Evolutionary conservation across 2,797 vertebrate genomes (phyloP).

Genomic region (Bucorvus abyssinicus): DNA sequence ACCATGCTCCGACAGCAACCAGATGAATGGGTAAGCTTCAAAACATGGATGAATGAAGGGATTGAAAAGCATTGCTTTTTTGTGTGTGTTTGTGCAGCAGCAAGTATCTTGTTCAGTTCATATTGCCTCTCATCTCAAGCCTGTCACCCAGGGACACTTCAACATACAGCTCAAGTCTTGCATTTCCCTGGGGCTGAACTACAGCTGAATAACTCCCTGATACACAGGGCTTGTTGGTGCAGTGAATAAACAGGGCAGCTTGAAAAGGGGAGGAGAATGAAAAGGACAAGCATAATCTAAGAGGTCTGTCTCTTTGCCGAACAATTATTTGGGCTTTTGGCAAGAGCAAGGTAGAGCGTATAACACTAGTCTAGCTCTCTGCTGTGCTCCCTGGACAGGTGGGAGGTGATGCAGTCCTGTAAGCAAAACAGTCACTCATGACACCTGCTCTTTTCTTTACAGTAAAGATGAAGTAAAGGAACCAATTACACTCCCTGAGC

Average conservation of each 20-base stretch:
- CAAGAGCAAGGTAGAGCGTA: fast-evolving
- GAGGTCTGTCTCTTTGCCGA: not conserved
- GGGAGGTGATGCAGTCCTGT: not conserved
- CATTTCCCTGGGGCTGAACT: not conserved
- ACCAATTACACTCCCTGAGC: slow-evolving; percentile 75
- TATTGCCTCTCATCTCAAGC: not conserved
- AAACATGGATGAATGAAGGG: not conserved
- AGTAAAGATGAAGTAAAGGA: slow-evolving; percentile 69
- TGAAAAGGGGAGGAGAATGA: not conserved
- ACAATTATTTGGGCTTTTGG: not conserved
- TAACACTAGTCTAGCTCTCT: not conserved
- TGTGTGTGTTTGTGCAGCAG: not conserved
- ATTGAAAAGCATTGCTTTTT: not conserved
- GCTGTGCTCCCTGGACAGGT: not conserved
- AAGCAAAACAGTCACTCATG: not conserved
- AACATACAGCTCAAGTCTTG: not conserved
- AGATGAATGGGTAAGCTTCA: slow-evolving; percentile 64
- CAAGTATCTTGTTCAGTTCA: not conserved
- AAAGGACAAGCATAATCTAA: not conserved
- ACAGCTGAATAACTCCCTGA: not conserved
- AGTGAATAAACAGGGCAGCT: not conserved
- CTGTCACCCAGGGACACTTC: not conserved
- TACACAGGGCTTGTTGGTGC: not conserved
- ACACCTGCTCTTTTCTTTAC: slow-evolving; percentile 29
- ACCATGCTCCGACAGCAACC: not conserved